Evolutionary conservation across 2,888 invertebrate species (phyloP).

Genomic region (Hirtodrosophila cameraria): DNA sequence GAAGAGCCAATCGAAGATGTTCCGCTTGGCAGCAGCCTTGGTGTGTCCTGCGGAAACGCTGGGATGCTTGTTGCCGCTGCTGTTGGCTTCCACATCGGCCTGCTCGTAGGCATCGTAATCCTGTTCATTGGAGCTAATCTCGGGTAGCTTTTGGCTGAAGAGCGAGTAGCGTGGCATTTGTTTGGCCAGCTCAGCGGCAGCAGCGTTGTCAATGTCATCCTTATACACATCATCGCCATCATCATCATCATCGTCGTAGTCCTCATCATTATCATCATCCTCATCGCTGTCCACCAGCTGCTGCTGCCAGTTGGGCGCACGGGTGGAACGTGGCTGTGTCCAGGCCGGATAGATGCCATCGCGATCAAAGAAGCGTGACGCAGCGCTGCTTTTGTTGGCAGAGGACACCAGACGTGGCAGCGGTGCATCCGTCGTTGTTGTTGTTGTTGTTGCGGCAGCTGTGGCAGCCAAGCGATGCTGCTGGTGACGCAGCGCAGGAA

Average conservation of each 20-base stretch:
- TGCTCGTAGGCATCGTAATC: conserved; percentile 57
- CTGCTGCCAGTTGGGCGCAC: conserved; percentile 72
- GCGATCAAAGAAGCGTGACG: conserved; percentile 81
- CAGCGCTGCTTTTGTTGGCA: conserved; percentile 34
- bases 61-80: conserved; percentile 47
- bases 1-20: conserved; percentile 65
- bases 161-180: conserved; percentile 72
- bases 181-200: conserved; percentile 49
- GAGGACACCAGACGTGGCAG: not conserved
- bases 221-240: conserved; percentile 48
- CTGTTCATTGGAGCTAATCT: conserved; percentile 37
- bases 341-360: conserved; percentile 75
- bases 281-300: conserved; percentile 49
- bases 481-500: conserved; percentile 74
- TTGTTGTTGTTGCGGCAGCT: conserved; percentile 10
- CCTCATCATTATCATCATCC: conserved; percentile 47
- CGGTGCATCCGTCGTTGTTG: conserved; percentile 34
- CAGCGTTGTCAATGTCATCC: conserved; percentile 34
- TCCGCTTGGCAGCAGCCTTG: conserved; percentile 62
- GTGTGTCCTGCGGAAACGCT: conserved; percentile 48
- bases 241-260: conserved; percentile 58
- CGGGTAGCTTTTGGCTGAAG: conserved; percentile 60
- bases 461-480: conserved; percentile 40
- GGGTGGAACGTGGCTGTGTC: conserved; percentile 61
- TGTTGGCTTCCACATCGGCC: conserved; percentile 1